Evolutionary conservation across 2,888 invertebrate genomes (phyloP), one percentile per base, ranked within the genome.

Genomic region (Chymomyza fuscimana): DNA sequence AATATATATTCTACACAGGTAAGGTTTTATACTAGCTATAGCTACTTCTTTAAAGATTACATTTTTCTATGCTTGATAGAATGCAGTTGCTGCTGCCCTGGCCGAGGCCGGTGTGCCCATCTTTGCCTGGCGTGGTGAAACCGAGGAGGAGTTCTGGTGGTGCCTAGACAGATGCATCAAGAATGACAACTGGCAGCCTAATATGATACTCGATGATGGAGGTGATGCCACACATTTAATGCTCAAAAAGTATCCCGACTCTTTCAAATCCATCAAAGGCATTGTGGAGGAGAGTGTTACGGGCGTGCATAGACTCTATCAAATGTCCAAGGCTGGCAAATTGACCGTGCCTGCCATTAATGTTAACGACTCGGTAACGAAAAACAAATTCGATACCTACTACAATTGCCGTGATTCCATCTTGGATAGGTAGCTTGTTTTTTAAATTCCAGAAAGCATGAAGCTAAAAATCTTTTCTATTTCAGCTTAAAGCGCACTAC

Each of bases 71-170:
- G 40, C 59, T 86, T 75, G 87, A 36, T 88, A 98, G 95, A 99
- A 99, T 91, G 98, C 98, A 91, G 98, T 98, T 0, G 98, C 98
- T 0, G 98, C 98, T 0, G 98, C 98, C 0, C 91, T 99, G 71
- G 98, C 98, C 0, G 96, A 98, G 91, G 95, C 96, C 51, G 96
- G 96, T 3, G 96, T 95, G 89, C 94, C 98, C 0, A 94, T 99
- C 77, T 99, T 97, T 92, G 97, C 98, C 2, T 99, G 98, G 98
- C 95, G 98, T 66, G 97, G 98, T 0, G 98, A 99, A 92, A 97
- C 97, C 1, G 98, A 98, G 91, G 98, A 98, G 89, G 98, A 99
- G 83, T 99, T 98, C 92, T 98, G 98, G 98, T 99, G 98, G 98
- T 98, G 98, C 91, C 97, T 98, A 82, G 98, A 98, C 91, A 96